These are phyloP conservation scores for Chironomus tepperi DNA, from an alignment of 1,140 invertebrate species.

Conservation along the genomic window DNA sequence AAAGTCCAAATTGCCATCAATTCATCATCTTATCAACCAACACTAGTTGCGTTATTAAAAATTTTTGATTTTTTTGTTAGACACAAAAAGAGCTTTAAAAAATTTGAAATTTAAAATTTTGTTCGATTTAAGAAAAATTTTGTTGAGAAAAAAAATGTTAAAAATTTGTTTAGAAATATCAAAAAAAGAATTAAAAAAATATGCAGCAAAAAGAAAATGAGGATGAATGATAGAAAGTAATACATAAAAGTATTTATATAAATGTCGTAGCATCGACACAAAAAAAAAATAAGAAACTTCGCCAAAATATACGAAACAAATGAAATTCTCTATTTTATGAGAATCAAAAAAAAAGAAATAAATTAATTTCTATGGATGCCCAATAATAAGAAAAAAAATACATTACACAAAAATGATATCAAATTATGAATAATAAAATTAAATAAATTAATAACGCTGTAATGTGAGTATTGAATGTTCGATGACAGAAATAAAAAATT, in stretches of 20 bases:
- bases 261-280: too few relatives aligned
- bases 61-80: too few relatives aligned
- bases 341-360: neutral
- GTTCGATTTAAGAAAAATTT: too few relatives aligned
- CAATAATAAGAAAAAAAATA: too few relatives aligned
- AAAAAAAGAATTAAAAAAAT: neutral
- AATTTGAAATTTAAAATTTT: too few relatives aligned
- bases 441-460: neutral
- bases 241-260: neutral
- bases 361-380: neutral
- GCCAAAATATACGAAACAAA: constrained; percentile 6
- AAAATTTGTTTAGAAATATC: neutral
- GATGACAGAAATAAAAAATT: neutral
- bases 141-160: neutral
- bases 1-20: too few relatives aligned
- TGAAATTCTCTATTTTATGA: constrained; percentile 6
- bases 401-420: neutral
- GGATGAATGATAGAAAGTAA: neutral
- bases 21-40: too few relatives aligned
- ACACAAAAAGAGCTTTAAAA: too few relatives aligned
- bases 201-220: neutral
- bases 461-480: neutral
- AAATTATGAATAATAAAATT: neutral
- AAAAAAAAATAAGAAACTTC: neutral
- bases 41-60: too few relatives aligned